Percentiles rank a stretch among this genome's conserved stretches.
Evolutionary conservation across 2,797 vertebrate genomes (phyloP).

Genomic region (Silurus lanzhouensis): DNA sequence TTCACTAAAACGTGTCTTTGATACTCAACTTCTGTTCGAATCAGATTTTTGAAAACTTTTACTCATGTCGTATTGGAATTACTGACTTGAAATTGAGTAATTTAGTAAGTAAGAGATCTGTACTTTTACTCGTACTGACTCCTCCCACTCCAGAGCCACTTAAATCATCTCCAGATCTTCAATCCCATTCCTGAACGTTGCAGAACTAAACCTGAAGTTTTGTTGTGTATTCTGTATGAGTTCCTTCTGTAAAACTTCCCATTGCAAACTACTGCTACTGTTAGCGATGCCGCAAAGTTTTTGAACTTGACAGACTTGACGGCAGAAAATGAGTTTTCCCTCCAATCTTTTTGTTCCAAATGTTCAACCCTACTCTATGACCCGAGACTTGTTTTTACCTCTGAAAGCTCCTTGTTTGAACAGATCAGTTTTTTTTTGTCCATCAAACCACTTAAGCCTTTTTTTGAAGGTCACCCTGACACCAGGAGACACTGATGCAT

Average conservation of each 20-base stretch:
- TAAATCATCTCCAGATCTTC: background rate
- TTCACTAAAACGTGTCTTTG: background rate
- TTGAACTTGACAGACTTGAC: background rate
- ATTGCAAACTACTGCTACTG: background rate
- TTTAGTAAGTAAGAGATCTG: no score
- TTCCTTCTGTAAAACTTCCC: background rate
- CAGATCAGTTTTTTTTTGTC: background rate
- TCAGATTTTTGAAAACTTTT: no score
- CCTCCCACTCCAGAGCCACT: background rate
- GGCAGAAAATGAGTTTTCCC: no score
- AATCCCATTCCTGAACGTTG: background rate
- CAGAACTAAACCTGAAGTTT: no score
- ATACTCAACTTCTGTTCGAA: background rate
- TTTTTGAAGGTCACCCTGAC: constrained; percentile 8
- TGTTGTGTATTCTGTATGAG: background rate
- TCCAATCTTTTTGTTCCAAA: background rate
- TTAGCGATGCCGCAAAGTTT: background rate
- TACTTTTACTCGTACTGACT: background rate
- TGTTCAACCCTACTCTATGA: background rate
- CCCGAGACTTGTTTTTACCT: background rate
- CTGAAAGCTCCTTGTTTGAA: background rate
- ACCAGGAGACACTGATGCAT: background rate
- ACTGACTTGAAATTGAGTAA: no score
- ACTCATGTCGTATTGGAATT: no score
- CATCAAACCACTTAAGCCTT: background rate